Evolutionary conservation across 1,140 invertebrate genomes (phyloP).

Genomic region (Lordiphosa mommai): DNA sequence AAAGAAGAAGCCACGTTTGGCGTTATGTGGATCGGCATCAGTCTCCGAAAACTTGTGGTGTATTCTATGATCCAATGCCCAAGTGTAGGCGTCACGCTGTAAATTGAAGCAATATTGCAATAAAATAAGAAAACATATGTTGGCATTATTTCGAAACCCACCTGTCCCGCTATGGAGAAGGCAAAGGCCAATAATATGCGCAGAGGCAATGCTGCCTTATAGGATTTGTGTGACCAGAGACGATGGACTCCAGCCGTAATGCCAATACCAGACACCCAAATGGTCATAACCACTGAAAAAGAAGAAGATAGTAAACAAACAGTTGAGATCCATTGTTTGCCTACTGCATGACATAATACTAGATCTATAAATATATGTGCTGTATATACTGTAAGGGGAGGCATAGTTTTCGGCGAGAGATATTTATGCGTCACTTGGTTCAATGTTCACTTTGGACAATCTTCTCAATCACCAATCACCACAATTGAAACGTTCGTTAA

Average conservation of each 20-base stretch:
- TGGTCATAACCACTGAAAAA: constrained; percentile 82
- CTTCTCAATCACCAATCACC: constrained; percentile 33
- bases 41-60: constrained; percentile 92
- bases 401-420: constrained; percentile 18
- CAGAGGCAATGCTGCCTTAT: constrained; percentile 89
- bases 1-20: constrained; percentile 89
- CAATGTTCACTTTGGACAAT: constrained; percentile 14
- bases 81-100: constrained; percentile 87
- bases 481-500: constrained; percentile 69
- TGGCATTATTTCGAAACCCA: constrained; percentile 17
- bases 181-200: constrained; percentile 85
- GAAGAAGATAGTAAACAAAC: background rate
- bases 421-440: constrained; percentile 20
- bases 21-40: constrained; percentile 91
- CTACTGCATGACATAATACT: constrained; percentile 52
- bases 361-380: constrained; percentile 5
- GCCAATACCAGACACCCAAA: constrained; percentile 82
- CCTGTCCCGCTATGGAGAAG: constrained; percentile 87
- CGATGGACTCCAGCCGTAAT: constrained; percentile 92
- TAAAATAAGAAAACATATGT: background rate
- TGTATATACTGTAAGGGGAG: background rate
- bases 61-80: constrained; percentile 90
- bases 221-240: constrained; percentile 90
- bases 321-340: constrained; percentile 27
- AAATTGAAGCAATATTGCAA: background rate